A percentile compares a stretch with the other conserved stretches of the same genome.
Evolutionary conservation across 2,888 invertebrate genomes (phyloP).

Genomic region (Machimus rusticus): DNA sequence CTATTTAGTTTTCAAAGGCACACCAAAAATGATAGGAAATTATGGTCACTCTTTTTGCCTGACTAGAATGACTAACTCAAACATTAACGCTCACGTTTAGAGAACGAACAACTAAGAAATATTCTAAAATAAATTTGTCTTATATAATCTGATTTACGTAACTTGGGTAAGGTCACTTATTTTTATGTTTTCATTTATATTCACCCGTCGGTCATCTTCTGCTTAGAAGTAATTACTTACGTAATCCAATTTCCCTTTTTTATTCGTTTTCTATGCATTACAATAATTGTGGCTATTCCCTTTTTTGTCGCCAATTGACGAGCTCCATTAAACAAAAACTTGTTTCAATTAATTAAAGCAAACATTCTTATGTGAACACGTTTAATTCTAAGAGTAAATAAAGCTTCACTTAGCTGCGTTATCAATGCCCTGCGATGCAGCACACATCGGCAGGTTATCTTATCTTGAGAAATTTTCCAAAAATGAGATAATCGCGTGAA

Average conservation of each 20-base stretch:
- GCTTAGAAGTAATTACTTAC: constrained; percentile 1
- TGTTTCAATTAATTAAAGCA: not conserved
- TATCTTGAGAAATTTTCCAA: not conserved
- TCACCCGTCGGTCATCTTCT: not conserved
- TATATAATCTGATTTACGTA: not conserved
- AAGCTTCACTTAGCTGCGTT: not conserved
- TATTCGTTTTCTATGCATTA: not conserved
- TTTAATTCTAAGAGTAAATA: not conserved
- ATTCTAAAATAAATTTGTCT: not conserved
- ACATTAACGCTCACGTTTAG: not conserved
- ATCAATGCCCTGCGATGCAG: not conserved
- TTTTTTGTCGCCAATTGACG: not conserved
- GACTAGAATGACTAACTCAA: not conserved
- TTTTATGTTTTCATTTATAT: not conserved
- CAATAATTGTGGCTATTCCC: not conserved
- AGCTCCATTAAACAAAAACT: not conserved
- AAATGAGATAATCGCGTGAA: not conserved
- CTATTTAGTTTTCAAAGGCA: not conserved
- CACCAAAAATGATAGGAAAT: not conserved
- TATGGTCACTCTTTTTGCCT: not conserved
- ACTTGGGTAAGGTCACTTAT: not conserved
- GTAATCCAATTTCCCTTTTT: constrained; percentile 28
- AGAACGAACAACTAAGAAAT: not conserved
- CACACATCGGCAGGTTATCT: not conserved
- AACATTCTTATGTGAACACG: not conserved